Conservation (phyloP, 2,888 invertebrate genomes). For the Synanthedon myopaeformis region DNA sequence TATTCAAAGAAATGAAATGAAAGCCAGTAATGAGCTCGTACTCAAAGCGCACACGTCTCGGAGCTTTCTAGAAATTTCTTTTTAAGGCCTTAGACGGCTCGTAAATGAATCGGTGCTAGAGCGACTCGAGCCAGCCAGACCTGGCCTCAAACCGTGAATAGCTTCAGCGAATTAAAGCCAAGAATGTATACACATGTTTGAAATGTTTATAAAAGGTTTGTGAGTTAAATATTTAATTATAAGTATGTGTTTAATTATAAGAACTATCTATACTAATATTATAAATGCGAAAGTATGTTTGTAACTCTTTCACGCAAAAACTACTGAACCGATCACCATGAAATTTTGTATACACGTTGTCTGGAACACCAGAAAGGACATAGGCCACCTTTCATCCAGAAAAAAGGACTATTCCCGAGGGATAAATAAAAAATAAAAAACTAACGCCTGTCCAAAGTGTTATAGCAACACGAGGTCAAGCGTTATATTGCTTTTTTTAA, state of each 20-base stretch:
- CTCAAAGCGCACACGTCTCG: constrained; percentile 41
- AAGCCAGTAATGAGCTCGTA: constrained; percentile 44
- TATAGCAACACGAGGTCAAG: no score
- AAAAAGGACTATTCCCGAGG: no score
- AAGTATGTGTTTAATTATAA: background rate
- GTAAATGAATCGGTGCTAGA: background rate
- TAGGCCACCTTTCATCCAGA: no score
- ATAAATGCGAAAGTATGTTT: no score
- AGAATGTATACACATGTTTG: background rate
- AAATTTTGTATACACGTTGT: no score
- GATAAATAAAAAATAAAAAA: no score
- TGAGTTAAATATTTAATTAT: background rate
- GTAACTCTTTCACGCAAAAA: no score
- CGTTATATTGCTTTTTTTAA: no score
- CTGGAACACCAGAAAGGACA: no score
- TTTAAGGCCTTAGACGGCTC: constrained; percentile 13
- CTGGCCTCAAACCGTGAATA: background rate
- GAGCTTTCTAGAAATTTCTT: constrained; percentile 39
- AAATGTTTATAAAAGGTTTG: background rate
- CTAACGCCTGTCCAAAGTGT: no score
- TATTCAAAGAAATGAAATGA: constrained; percentile 39
- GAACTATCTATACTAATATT: no score
- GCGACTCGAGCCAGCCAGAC: background rate
- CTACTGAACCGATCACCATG: no score
- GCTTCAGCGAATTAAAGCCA: constrained; percentile 1